A percentile compares a stretch with the other conserved stretches of the same genome.
Conservation (phyloP, 2,113 vertebrate species). For the Hemiscyllium ocellatum region DNA sequence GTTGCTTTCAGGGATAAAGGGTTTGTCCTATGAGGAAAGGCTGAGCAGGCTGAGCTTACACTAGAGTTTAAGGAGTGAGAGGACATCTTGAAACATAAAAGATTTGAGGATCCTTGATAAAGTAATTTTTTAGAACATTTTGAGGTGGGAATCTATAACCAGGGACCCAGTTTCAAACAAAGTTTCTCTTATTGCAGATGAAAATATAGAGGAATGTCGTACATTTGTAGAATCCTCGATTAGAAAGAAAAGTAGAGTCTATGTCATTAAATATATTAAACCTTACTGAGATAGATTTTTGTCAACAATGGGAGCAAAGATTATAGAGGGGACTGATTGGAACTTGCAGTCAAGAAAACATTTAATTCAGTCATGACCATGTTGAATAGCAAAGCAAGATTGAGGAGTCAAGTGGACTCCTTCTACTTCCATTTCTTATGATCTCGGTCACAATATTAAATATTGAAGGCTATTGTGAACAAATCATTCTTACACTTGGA, state of each 20-base stretch:
- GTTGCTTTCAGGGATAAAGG: background rate
- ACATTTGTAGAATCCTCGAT: background rate
- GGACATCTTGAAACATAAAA: background rate
- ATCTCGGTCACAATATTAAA: background rate
- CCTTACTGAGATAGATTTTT: background rate
- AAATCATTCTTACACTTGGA: background rate
- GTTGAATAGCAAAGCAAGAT: background rate
- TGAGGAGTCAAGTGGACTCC: background rate
- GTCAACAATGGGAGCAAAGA: background rate
- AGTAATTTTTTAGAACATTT: background rate
- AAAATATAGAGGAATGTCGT: background rate
- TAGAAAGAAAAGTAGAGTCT: background rate
- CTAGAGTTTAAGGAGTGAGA: background rate
- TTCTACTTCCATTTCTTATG: background rate
- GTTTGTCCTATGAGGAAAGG: background rate
- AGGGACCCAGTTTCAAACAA: background rate
- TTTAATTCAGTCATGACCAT: background rate
- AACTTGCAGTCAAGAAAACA: background rate
- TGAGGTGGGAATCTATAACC: background rate
- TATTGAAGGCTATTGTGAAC: background rate
- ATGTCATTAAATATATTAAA: background rate
- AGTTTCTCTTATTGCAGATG: background rate
- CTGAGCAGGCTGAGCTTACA: background rate
- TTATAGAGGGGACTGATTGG: background rate
- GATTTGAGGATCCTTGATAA: background rate